Evolutionary conservation across 2,888 invertebrate genomes (phyloP).

Genomic region (Lamproptera curius): DNA sequence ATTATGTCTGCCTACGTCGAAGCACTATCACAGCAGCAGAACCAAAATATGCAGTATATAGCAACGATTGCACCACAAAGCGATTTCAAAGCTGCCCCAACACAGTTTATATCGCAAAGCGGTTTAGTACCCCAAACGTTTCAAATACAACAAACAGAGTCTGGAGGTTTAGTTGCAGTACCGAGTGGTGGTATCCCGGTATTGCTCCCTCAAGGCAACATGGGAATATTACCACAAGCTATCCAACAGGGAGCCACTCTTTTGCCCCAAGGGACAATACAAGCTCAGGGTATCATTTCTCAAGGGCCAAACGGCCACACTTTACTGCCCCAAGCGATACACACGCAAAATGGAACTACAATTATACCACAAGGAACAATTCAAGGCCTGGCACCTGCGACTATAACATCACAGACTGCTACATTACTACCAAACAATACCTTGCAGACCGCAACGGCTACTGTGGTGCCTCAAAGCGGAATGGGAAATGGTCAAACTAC

Average conservation of each 20-base stretch:
- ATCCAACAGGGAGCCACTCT: slow-evolving; percentile 76
- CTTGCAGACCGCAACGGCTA: slow-evolving; percentile 58
- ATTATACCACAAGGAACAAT: slow-evolving; percentile 79
- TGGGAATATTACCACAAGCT: slow-evolving; percentile 70
- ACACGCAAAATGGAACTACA: slow-evolving; percentile 78
- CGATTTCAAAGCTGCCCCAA: slow-evolving; percentile 74
- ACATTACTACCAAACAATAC: slow-evolving; percentile 61
- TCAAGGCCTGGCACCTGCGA: slow-evolving; percentile 61
- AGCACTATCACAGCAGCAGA: slow-evolving; percentile 82
- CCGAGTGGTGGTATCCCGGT: slow-evolving; percentile 80
- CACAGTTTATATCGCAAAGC: slow-evolving; percentile 76
- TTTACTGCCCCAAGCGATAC: slow-evolving; percentile 79
- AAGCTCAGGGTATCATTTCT: slow-evolving; percentile 70
- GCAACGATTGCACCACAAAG: slow-evolving; percentile 82
- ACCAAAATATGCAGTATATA: slow-evolving; percentile 87
- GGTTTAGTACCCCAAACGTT: slow-evolving; percentile 78
- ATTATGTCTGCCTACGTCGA: slow-evolving; percentile 83
- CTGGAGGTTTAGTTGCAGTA: slow-evolving; percentile 78
- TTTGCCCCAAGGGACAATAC: slow-evolving; percentile 78
- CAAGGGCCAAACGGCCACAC: slow-evolving; percentile 78
- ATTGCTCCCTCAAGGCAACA: slow-evolving; percentile 70
- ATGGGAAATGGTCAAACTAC: slow-evolving; percentile 71
- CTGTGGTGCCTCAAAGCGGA: slow-evolving; percentile 69
- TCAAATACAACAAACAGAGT: slow-evolving; percentile 80
- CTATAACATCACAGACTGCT: slow-evolving; percentile 59